phyloP scores from a whole-genome alignment of 2,888 invertebrate genomes.

The Agonopterix alstromeriana region DNA sequence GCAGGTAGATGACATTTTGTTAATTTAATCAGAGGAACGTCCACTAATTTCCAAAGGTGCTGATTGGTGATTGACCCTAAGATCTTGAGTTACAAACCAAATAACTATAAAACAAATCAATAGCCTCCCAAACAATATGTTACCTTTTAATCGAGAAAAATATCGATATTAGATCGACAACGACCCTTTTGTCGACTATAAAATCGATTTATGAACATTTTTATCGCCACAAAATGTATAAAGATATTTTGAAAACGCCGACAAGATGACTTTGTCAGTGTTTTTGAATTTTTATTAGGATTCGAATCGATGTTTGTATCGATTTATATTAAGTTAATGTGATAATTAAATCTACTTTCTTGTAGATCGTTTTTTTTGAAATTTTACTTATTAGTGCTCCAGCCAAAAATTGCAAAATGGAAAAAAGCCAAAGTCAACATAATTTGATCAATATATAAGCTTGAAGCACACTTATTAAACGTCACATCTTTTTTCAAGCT shows the following conservation, averaged over 20 bases:
- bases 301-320: too few relatives aligned
- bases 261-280: neutral
- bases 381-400: too few relatives aligned
- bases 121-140: constrained; percentile 41
- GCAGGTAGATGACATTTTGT: neutral
- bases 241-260: constrained; percentile 2
- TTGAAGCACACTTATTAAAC: too few relatives aligned
- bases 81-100: constrained; percentile 35
- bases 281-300: too few relatives aligned
- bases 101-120: constrained; percentile 67
- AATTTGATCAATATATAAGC: too few relatives aligned
- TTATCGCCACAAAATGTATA: constrained; percentile 21
- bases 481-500: too few relatives aligned
- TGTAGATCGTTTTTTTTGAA: too few relatives aligned
- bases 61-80: constrained; percentile 1
- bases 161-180: constrained; percentile 41
- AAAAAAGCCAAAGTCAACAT: too few relatives aligned
- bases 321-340: too few relatives aligned
- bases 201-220: constrained; percentile 36
- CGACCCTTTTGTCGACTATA: constrained; percentile 31
- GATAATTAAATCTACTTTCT: too few relatives aligned
- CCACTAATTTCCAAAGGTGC: neutral
- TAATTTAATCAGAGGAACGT: neutral
- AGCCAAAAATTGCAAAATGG: too few relatives aligned
- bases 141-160: constrained; percentile 22